Conservation (phyloP, 2,113 vertebrate genomes). For the Hypomesus transpacificus region DNA sequence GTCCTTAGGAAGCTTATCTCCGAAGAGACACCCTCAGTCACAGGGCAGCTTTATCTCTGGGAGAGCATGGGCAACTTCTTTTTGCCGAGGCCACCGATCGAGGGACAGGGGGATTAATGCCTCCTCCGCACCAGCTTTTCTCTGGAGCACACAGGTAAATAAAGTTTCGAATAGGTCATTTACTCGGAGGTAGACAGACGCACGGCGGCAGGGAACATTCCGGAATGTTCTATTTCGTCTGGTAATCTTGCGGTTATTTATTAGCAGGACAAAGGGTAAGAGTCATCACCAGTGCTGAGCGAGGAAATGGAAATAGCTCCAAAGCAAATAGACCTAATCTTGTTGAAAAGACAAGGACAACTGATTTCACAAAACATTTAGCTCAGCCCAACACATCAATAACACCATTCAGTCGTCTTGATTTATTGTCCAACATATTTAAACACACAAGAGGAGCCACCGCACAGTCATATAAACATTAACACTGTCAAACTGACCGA, state of each 20-base stretch:
- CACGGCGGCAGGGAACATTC: too few relatives aligned
- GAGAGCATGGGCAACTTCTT: constrained; percentile 30
- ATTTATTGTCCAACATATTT: constrained; percentile 16
- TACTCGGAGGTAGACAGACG: too few relatives aligned
- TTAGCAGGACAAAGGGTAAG: too few relatives aligned
- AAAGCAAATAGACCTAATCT: not conserved
- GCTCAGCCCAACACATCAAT: not conserved
- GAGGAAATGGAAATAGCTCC: too few relatives aligned
- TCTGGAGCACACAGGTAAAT: too few relatives aligned
- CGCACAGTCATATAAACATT: constrained; percentile 30
- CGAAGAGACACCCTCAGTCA: constrained; percentile 25
- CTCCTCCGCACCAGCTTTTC: constrained; percentile 22
- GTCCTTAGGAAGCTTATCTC: constrained; percentile 44
- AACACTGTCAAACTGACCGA: constrained; percentile 13
- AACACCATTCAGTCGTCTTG: not conserved
- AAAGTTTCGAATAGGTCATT: too few relatives aligned
- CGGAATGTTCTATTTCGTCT: too few relatives aligned
- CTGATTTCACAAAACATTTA: not conserved
- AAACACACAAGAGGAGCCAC: constrained; percentile 5
- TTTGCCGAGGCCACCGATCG: constrained; percentile 28
- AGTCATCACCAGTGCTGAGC: too few relatives aligned
- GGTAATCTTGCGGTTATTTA: too few relatives aligned
- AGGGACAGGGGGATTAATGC: constrained; percentile 30
- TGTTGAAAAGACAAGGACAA: not conserved
- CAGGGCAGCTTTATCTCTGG: constrained; percentile 39